These are phyloP conservation scores for Carcharodon carcharias DNA, from an alignment of 2,797 vertebrate genomes.

Conservation along the genomic window DNA sequence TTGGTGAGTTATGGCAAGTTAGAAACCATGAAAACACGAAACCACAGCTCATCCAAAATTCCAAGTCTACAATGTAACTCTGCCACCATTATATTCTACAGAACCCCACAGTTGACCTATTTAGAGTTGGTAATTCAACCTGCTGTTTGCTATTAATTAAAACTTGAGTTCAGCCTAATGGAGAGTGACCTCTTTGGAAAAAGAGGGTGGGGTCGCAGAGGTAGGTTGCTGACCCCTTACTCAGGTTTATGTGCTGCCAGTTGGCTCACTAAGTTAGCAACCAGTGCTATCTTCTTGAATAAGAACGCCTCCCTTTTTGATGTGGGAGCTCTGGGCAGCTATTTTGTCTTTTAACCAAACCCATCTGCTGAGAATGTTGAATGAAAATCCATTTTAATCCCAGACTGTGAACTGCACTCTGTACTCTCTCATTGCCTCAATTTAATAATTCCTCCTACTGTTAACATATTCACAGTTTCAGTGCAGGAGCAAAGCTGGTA, in stretches of 20 bases:
- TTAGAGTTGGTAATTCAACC: neutral
- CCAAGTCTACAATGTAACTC: neutral
- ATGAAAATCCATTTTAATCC: neutral
- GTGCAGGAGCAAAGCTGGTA: no score
- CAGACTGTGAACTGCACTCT: neutral
- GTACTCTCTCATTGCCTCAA: no score
- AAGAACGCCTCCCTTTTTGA: neutral
- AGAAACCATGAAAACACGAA: neutral
- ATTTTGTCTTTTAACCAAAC: neutral
- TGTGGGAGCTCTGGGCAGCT: no score
- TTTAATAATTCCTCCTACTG: neutral
- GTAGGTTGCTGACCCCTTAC: neutral
- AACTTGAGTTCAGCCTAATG: neutral
- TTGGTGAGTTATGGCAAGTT: neutral
- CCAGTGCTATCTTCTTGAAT: neutral
- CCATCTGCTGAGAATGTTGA: neutral
- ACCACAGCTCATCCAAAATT: neutral
- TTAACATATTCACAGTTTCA: neutral
- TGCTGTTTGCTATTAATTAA: neutral
- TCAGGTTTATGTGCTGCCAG: neutral
- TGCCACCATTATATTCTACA: no score
- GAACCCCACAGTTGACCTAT: neutral
- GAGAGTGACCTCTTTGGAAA: neutral
- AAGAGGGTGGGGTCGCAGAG: no score
- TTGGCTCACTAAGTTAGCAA: neutral